Percentiles rank a stretch among this genome's conserved stretches.
Evolutionary conservation across 2,888 invertebrate species (phyloP).

Genomic region (Agrilus mali): DNA sequence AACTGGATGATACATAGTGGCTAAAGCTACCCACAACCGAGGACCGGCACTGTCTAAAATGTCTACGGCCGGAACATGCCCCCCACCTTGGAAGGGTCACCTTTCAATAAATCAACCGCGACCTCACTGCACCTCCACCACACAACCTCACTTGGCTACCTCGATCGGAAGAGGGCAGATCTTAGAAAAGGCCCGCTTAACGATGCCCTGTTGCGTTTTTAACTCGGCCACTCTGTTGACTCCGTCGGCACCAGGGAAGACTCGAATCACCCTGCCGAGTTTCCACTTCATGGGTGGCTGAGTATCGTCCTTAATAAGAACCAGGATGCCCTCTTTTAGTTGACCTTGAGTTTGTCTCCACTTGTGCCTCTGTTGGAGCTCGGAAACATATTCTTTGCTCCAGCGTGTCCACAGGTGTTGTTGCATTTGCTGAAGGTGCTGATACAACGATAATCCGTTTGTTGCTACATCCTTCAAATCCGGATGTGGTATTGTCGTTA

Average conservation of each 20-base stretch:
- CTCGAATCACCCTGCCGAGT: not conserved
- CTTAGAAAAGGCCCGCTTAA: not conserved
- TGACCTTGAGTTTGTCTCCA: not conserved
- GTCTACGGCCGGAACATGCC: too few species aligned
- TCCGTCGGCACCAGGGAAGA: not conserved
- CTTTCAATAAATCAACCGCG: too few species aligned
- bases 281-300: not conserved
- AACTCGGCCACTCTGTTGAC: not conserved
- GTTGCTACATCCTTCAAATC: not conserved
- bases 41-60: too few species aligned
- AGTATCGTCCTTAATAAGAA: not conserved
- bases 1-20: too few species aligned
- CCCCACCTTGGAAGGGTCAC: too few species aligned
- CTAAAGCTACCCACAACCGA: too few species aligned
- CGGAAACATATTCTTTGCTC: constrained; percentile 4
- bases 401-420: constrained; percentile 6
- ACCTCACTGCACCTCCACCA: too few species aligned
- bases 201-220: not conserved
- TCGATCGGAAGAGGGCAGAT: not conserved
- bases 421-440: not conserved
- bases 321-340: not conserved
- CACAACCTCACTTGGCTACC: too few species aligned
- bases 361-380: constrained; percentile 5
- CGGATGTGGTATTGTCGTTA: constrained; percentile 12
- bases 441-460: not conserved